A percentile compares a stretch with the other conserved stretches of the same genome.
phyloP scores from a whole-genome alignment of 2,113 vertebrate genomes.

The Speoplatyrhinus poulsoni region DNA sequence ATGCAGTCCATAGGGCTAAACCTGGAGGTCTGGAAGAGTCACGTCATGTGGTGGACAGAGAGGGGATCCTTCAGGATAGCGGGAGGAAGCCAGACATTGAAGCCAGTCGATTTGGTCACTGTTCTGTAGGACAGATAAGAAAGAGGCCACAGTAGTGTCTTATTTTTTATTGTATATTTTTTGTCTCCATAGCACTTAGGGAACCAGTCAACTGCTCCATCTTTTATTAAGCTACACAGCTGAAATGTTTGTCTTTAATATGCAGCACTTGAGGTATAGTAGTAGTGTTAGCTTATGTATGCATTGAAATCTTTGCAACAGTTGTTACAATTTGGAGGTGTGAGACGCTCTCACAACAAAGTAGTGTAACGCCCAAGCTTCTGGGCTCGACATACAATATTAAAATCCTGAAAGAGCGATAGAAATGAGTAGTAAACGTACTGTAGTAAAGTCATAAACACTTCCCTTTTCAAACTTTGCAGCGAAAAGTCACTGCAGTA shows the following conservation, averaged over 20 bases:
- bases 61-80: no score
- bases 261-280: not conserved
- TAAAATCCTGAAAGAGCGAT: no score
- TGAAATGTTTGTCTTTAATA: not conserved
- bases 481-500: no score
- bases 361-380: no score
- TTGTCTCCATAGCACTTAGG: not conserved
- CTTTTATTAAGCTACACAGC: not conserved
- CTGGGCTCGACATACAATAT: no score
- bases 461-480: no score
- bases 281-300: not conserved
- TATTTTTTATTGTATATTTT: slow-evolving; percentile 15
- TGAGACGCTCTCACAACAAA: no score
- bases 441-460: no score
- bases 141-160: slow-evolving; percentile 20
- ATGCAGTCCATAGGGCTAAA: not conserved
- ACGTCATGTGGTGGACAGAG: slow-evolving; percentile 35
- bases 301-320: not conserved
- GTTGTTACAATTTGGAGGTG: no score
- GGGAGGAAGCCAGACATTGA: no score
- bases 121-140: slow-evolving; percentile 33
- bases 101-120: slow-evolving; percentile 10
- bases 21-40: slow-evolving; percentile 28
- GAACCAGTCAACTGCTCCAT: not conserved
- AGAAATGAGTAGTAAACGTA: no score